Base-by-base conservation (phyloP, 2,797 vertebrate species). In the Scarus forsteni region DNA sequence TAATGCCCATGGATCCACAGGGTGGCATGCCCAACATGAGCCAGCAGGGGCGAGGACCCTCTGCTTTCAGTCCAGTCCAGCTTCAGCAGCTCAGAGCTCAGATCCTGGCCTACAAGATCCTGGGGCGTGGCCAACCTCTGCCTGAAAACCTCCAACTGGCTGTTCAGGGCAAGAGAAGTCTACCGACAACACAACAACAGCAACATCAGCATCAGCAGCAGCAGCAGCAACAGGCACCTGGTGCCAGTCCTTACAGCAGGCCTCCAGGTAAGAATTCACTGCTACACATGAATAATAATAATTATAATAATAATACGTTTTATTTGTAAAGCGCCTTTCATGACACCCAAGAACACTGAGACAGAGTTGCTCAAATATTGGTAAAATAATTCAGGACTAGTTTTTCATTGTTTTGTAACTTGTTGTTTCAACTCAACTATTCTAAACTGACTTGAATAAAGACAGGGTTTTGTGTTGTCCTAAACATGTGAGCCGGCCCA, bases 91-190 rank as follows among this genome's bases (percentile, higher is more conserved):
- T 99, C 11, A 93, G 98, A 62, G 98, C 98, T 87, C 98, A 99
- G 89, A 99, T 99, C 86, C 91, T 99, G 54, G 98, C 98, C 55
- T 99, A 99, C 81, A 99, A 99, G 90, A 98, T 99, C 93, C 89
- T 99, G 73, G 96, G 96, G 54, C 95, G 97, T 8, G 97, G 97
- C 67, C 98, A 99, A 66, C 97, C 97, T 16, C 93, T 99, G 61
- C 97, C 98, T 0, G 98, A 99, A 84, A 99, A 98, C 63, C 95
- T 99, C 56, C 98, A 99, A 75, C 95, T 99, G 78, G 98, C 98
- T 49, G 96, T 99, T 76, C 97, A 99, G 89, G 98, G 97, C 55
- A 99, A 99, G 90, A 95, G 98, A 81, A 97, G 96, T 35, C 90
- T 99, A 61, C 98, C 97, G 68, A 97, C 96, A 80, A 96, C 98